Evolutionary conservation across 2,888 invertebrate species (phyloP).

Genomic region (Ditula angustiorana): DNA sequence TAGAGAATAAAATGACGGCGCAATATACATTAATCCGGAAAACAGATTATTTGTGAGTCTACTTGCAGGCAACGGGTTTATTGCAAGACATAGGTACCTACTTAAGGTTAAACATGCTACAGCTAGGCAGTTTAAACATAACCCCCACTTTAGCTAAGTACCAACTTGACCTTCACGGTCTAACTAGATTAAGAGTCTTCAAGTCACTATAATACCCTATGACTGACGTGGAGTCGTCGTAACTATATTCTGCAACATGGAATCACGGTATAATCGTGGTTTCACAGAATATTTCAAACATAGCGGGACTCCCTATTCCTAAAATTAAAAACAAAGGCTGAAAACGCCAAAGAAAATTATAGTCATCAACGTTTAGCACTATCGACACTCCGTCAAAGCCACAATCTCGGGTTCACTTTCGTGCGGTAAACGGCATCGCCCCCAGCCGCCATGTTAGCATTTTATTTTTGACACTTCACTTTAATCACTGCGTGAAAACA

Average conservation of each 20-base stretch:
- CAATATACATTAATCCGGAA: too few species aligned
- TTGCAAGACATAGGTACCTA: too few species aligned
- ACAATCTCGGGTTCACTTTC: constrained; percentile 59
- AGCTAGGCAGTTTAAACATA: too few species aligned
- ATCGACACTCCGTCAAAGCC: constrained; percentile 72
- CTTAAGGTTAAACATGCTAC: too few species aligned
- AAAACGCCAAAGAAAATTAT: constrained; percentile 69
- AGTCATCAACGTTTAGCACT: constrained; percentile 61
- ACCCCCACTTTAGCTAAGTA: not conserved
- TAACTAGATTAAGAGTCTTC: not conserved
- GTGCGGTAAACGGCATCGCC: constrained; percentile 55
- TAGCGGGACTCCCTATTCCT: constrained; percentile 21
- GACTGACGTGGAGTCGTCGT: not conserved
- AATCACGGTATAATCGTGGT: not conserved
- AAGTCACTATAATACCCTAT: not conserved
- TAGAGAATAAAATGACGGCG: too few species aligned
- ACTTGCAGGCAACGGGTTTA: too few species aligned
- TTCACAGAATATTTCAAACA: constrained; percentile 34
- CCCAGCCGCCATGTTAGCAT: constrained; percentile 63
- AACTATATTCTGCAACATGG: too few species aligned
- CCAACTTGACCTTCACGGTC: not conserved
- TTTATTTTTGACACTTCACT: constrained; percentile 85
- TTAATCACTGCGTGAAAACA: constrained; percentile 82
- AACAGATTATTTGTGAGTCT: too few species aligned
- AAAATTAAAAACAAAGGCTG: constrained; percentile 46